Evolutionary conservation across 92 coral and sea anemone species (phyloP).

Genomic region (Pocillopora meandrina): DNA sequence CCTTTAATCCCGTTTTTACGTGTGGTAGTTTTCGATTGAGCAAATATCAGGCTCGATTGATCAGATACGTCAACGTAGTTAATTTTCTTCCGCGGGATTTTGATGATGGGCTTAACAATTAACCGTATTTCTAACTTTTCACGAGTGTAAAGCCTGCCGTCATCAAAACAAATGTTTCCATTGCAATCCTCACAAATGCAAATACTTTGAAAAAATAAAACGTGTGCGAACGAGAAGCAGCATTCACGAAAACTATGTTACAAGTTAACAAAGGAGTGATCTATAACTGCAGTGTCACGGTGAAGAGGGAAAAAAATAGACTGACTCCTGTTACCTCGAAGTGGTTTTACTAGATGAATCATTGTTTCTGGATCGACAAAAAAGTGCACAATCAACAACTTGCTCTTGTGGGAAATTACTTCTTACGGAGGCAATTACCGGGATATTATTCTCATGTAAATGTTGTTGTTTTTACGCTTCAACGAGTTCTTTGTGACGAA

Average conservation of each 20-base stretch:
- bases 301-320: no score
- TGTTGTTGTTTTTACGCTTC: slow-evolving; percentile 11
- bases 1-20: background rate
- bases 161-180: background rate
- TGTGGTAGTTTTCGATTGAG: background rate
- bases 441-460: slow-evolving; percentile 21
- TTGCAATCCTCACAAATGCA: no score
- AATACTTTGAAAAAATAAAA: no score
- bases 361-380: background rate
- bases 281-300: no score
- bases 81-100: slow-evolving; percentile 3
- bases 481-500: slow-evolving; percentile 29
- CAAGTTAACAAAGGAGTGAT: no score
- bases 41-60: background rate
- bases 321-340: no score
- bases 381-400: background rate
- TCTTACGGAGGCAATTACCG: slow-evolving; percentile 16
- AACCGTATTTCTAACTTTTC: background rate
- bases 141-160: background rate
- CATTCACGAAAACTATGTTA: no score
- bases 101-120: background rate
- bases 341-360: background rate
- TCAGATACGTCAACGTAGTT: background rate
- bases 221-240: no score
- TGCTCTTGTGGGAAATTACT: slow-evolving; percentile 25